Base-by-base conservation (phyloP, 2,113 vertebrate species). In the Geococcyx californianus region DNA sequence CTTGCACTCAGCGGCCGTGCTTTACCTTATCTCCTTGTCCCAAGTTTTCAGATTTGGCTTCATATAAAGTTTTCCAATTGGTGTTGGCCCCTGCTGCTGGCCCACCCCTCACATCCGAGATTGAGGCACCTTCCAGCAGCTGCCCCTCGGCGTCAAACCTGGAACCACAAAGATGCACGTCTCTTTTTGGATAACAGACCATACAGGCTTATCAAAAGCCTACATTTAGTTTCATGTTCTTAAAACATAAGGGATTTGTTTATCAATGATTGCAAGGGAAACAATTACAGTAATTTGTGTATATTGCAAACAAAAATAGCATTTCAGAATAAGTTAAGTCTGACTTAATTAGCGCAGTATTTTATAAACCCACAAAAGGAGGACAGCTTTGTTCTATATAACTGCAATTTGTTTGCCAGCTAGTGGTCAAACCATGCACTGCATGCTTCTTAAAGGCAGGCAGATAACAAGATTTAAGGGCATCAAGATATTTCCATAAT, bases 131-230 rank as follows among this genome's bases (percentile, higher is more conserved):
- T 58, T 99, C 99, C 92, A 99, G 95, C 60, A 98, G 94, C 55
- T 99, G 99, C 72, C 99, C 99, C 95, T 99, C 99, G 0, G 98
- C 98, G 95, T 99, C 99, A 93, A 98, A 99, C 99, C 99, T 99
- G 97, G 70, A 95, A 80, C 52, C 90, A 78, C 45, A 97, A 40
- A 92, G 63, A 77, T 18, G 42, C 45, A 55, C 29, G 84, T 77
- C 59, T 89, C 44, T 78, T 94, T 93, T 70, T 51, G 51, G 82
- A 63, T 3, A 79, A 49, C 36, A 86, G 64, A 31, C 69, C 84
- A 70, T 3, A 17, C 31, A 58, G 24, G 60, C 62, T 67, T 91
- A 74, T 25, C 86, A 76, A 95, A 84, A 49, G 42, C 47, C 66
- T 69, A 45, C 24, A 19, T 90, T 82, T 79, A 69, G 82, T 85